Percentiles rank a stretch among this genome's conserved stretches.
Evolutionary conservation across 2,113 vertebrate genomes (phyloP).

Genomic region (Chroicocephalus ridibundus): DNA sequence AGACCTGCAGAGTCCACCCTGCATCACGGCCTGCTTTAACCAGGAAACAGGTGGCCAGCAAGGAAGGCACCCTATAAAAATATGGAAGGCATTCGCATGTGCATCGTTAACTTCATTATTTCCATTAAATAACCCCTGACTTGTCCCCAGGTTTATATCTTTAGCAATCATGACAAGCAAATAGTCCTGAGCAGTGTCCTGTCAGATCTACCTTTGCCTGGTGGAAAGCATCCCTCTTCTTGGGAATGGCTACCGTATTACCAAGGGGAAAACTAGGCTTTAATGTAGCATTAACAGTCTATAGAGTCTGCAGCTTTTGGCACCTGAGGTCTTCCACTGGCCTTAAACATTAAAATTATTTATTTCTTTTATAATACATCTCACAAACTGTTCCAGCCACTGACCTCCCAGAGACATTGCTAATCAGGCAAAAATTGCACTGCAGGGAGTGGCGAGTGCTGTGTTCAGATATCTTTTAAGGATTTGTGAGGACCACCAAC

Average conservation of each 20-base stretch:
- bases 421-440: neutral
- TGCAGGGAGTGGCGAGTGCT: neutral
- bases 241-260: neutral
- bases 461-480: neutral
- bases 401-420: slow-evolving; percentile 12
- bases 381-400: neutral
- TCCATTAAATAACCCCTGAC: neutral
- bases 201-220: neutral
- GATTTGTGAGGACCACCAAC: slow-evolving; percentile 23
- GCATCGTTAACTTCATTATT: neutral
- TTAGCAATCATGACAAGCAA: neutral
- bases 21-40: neutral
- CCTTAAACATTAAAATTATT: neutral
- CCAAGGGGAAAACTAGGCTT: neutral
- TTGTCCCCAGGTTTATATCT: neutral
- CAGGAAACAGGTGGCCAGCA: neutral
- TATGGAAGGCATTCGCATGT: neutral
- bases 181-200: neutral
- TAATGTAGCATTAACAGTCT: neutral
- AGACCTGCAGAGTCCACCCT: neutral
- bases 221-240: neutral
- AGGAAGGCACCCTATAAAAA: neutral
- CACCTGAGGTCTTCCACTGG: neutral
- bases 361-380: neutral
- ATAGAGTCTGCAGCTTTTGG: neutral